Evolutionary conservation across 2,888 invertebrate species (phyloP), one percentile per base, ranked within the genome.

Genomic region (Cancer borealis): DNA sequence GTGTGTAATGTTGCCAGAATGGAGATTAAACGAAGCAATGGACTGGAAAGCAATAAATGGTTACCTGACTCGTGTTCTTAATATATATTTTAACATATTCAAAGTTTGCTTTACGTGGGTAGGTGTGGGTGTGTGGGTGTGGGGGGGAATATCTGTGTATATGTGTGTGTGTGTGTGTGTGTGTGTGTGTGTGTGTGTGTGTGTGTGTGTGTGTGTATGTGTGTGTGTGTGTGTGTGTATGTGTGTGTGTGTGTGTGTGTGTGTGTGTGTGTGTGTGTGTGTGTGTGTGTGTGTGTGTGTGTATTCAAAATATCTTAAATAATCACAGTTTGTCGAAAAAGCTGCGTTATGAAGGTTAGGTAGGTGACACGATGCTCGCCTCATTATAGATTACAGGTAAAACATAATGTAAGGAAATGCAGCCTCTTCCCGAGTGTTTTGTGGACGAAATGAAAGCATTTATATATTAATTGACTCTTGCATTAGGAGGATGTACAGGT

Each of bases 211-310:
- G 73, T 73, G 73, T n/a, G 66, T 66, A 14, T 66, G 66, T 66
- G 66, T 66, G 17, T 66, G 66, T 66, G 66, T 66, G 66, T 66
- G 66, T 66, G 66, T 66, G 66, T 66, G 66, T 49, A 10, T 49
- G 49, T 49, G 66, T 66, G 66, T 21, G 21, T 66, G 21, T 66
- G 66, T 66, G 66, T 66, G 73, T 73, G 73, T 73, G 73, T 73
- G 73, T 73, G 73, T 73, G 73, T 73, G 73, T 73, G 73, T 73
- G 73, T 73, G 73, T 73, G 73, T 73, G 73, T 73, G 73, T 73
- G 73, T 73, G 73, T 73, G 73, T 73, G 21, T n/a, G 26, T 73
- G 73, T n/a, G 73, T 73, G 73, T 73, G 26, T 73, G 73, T 73
- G 73, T n/a, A n/a, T n/a, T n/a, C n/a, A n/a, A n/a, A n/a, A n/a